Evolutionary conservation across 1,140 invertebrate genomes (phyloP).

Genomic region (Aphelenchoides fujianensis): DNA sequence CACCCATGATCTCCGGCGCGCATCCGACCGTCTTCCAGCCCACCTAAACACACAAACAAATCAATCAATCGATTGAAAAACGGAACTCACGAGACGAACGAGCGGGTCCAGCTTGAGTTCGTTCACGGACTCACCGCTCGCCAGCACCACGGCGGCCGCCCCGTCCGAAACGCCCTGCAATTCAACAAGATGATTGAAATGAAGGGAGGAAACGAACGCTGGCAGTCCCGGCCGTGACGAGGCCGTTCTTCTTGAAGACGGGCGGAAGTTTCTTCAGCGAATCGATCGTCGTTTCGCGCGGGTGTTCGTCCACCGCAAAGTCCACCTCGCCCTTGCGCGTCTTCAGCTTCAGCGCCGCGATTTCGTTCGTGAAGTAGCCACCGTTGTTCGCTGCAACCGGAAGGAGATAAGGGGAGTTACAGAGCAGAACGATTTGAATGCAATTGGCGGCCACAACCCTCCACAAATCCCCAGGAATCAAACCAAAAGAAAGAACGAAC

Average conservation of each 20-base stretch:
- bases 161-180: constrained; percentile 88
- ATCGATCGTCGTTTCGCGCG: constrained; percentile 83
- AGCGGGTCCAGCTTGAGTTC: constrained; percentile 73
- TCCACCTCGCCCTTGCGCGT: constrained; percentile 74
- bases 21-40: constrained; percentile 66
- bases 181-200: constrained; percentile 21
- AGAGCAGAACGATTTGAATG: too few relatives aligned
- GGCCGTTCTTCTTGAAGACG: constrained; percentile 91
- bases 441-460: too few relatives aligned
- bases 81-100: constrained; percentile 66
- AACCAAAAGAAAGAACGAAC: too few relatives aligned
- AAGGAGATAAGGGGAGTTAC: too few relatives aligned
- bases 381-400: constrained; percentile 83
- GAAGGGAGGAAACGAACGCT: constrained; percentile 70
- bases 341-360: constrained; percentile 80
- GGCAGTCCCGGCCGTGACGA: constrained; percentile 89
- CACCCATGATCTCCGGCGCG: constrained; percentile 66
- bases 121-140: constrained; percentile 79
- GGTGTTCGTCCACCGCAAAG: constrained; percentile 88
- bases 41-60: too few relatives aligned
- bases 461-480: constrained; percentile 57
- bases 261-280: constrained; percentile 75
- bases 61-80: too few relatives aligned
- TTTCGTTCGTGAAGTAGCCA: constrained; percentile 84
- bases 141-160: constrained; percentile 81